Conservation (phyloP, 2,113 vertebrate genomes). For the Psittacus erithacus region DNA sequence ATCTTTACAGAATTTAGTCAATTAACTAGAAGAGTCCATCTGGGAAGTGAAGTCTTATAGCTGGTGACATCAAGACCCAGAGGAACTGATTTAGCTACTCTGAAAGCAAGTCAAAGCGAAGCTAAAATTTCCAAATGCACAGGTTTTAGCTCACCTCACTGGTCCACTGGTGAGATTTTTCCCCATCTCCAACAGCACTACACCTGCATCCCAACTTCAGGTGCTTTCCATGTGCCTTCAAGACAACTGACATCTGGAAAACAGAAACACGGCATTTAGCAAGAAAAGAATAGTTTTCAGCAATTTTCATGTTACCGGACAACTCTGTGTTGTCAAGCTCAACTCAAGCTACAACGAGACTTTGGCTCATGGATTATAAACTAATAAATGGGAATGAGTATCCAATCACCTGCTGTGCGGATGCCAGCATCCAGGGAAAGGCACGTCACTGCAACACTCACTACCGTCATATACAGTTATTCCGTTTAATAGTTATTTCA, state of each 20-base stretch:
- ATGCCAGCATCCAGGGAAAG: not conserved
- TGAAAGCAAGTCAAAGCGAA: not conserved
- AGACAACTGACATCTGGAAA: not conserved
- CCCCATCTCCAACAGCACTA: no score
- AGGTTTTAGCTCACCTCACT: not conserved
- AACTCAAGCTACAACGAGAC: not conserved
- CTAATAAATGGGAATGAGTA: not conserved
- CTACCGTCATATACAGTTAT: not conserved
- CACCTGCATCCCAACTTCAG: no score
- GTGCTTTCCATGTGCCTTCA: rapidly evolving
- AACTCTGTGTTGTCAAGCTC: not conserved
- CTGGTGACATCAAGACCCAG: not conserved
- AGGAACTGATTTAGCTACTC: not conserved
- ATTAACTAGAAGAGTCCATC: not conserved
- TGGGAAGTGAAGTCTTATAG: not conserved
- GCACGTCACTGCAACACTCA: not conserved
- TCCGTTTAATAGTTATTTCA: not conserved
- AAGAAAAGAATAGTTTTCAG: not conserved
- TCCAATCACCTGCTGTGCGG: no score
- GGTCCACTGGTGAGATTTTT: not conserved
- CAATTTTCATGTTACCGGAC: not conserved
- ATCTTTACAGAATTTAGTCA: not conserved
- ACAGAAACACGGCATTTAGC: not conserved
- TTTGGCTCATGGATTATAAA: not conserved
- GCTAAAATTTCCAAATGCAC: not conserved